Base-by-base conservation (phyloP, 2,797 vertebrate species). In the Myioborus melanocephalus region DNA sequence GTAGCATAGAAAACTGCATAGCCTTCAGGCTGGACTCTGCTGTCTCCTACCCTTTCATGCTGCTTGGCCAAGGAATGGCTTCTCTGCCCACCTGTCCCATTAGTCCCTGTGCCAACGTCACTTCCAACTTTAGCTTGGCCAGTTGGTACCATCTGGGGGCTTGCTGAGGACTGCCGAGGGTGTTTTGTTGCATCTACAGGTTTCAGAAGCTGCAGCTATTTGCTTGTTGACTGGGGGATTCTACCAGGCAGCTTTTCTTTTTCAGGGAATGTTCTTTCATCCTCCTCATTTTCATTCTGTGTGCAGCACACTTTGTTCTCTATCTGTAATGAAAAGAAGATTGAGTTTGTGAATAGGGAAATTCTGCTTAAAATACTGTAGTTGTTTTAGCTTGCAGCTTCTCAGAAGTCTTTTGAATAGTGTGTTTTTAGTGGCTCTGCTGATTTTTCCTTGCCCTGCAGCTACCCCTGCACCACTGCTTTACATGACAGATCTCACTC, bases 231-330 rank as follows among this genome's bases (percentile, higher is more conserved):
- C 55, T 66, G n/a, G 17, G n/a, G 34, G 9, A n/a, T 88, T 91
- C 61, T 76, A 70, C 57, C 57, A 90, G 82, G 55, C 61, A 55
- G 94, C 63, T 88, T 94, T 96, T 89, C 50, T 87, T 91, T 93
- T 77, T 26, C 28, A 43, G 37, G 47, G 69, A 87, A 72, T 39
- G 76, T 78, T 81, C 83, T 95, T 96, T 96, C 92, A 92, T 91
- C 50, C 43, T 94, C 72, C 82, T 96, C 85, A 95, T 97, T 96
- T 92, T 94, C 63, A 94, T 97, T 96, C 95, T 63, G 70, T 22
- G 47, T 70, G 83, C 92, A 94, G 82, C 85, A 63, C 66, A 5
- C 63, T 93, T 92, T 91, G 91, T 94, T 94, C 89, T 89, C 82
- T 68, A 20, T 95, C 43, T 85, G 73, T 78, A 88, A 60, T 93